Evolutionary conservation across 2,888 invertebrate genomes (phyloP).

Genomic region (Atherix ibis): DNA sequence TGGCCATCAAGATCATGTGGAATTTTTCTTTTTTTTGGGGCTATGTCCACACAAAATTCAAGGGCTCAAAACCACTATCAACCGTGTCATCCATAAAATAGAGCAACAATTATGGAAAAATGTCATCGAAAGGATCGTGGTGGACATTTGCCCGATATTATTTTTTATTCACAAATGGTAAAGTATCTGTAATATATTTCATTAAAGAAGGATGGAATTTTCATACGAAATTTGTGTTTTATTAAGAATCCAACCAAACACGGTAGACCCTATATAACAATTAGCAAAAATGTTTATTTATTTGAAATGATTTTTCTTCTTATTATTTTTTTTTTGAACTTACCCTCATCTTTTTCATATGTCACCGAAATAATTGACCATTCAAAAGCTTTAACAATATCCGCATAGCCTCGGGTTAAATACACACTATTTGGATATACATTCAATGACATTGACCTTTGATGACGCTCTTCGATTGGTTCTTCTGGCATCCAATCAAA

Average conservation of each 20-base stretch:
- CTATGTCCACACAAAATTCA: no score
- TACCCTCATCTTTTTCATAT: constrained; percentile 69
- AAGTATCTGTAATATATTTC: no score
- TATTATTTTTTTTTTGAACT: neutral
- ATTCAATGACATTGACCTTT: constrained; percentile 45
- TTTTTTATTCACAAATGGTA: no score
- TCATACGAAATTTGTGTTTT: neutral
- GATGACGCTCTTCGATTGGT: constrained; percentile 27
- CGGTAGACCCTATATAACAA: constrained; percentile 37
- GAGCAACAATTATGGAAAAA: no score
- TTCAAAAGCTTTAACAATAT: constrained; percentile 53
- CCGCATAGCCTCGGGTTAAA: constrained; percentile 54
- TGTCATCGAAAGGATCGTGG: no score
- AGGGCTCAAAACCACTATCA: no score
- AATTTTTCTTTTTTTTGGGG: no score
- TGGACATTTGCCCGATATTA: no score
- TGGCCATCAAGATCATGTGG: no score
- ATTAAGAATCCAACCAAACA: neutral
- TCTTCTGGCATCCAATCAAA: constrained; percentile 39
- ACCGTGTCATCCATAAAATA: no score
- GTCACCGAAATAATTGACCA: constrained; percentile 71
- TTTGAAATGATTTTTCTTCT: no score
- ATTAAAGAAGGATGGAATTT: no score
- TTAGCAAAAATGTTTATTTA: constrained; percentile 61
- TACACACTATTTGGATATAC: constrained; percentile 51